A percentile compares a stretch with the other conserved stretches of the same genome.
Conservation (phyloP, 2,797 vertebrate species). For the Syngnathus rostellatus region DNA sequence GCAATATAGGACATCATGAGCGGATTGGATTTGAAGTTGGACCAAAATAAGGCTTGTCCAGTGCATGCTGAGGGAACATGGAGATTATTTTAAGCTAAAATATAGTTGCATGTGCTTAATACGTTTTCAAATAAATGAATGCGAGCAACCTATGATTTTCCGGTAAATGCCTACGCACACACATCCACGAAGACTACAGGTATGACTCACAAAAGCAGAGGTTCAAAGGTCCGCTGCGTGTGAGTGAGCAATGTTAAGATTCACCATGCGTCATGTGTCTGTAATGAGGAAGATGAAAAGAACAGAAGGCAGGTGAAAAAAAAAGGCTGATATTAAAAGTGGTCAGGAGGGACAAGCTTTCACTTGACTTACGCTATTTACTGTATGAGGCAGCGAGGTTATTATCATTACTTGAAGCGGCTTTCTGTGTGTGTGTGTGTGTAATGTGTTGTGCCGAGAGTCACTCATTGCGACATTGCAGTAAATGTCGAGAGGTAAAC, state of each 20-base stretch:
- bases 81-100: too few species aligned
- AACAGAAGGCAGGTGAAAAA: neutral
- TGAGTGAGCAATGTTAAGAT: neutral
- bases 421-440: conserved; percentile 20
- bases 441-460: conserved; percentile 29
- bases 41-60: too few species aligned
- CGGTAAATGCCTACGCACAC: neutral
- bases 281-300: neutral
- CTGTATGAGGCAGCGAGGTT: conserved; percentile 6
- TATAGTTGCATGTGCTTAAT: too few species aligned
- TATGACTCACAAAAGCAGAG: neutral
- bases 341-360: neutral
- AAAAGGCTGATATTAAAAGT: neutral
- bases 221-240: neutral
- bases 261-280: neutral
- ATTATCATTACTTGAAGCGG: conserved; percentile 35
- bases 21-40: too few species aligned
- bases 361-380: conserved; percentile 13
- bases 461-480: conserved; percentile 48
- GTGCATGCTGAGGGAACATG: too few species aligned
- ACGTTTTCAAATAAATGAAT: too few species aligned
- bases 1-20: too few species aligned
- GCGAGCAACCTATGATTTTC: too few species aligned
- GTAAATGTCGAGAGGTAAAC: conserved; percentile 61
- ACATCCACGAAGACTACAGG: neutral